Evolutionary conservation across 2,888 invertebrate species (phyloP).

Genomic region (Podabrus alpinus): DNA sequence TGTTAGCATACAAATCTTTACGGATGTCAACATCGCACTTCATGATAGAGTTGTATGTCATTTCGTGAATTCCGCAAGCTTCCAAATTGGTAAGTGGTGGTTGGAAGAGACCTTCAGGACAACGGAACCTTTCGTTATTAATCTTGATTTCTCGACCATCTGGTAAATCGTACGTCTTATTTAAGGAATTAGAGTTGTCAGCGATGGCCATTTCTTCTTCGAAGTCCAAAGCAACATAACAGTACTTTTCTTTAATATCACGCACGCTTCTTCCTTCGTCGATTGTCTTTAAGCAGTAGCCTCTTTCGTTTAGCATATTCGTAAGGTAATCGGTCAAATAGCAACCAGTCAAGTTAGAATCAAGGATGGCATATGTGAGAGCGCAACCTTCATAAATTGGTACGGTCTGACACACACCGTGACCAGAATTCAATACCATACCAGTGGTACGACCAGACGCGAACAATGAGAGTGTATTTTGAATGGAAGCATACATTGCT

Average conservation of each 20-base stretch:
- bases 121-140: constrained; percentile 92
- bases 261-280: constrained; percentile 93
- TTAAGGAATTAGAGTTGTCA: constrained; percentile 86
- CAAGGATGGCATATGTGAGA: constrained; percentile 88
- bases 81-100: constrained; percentile 90
- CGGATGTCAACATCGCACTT: constrained; percentile 95
- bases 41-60: constrained; percentile 95
- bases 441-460: constrained; percentile 96
- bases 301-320: constrained; percentile 91
- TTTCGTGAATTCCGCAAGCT: constrained; percentile 86
- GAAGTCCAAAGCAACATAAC: constrained; percentile 89
- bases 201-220: constrained; percentile 95
- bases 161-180: constrained; percentile 94
- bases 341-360: constrained; percentile 90
- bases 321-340: constrained; percentile 92
- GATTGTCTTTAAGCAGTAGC: constrained; percentile 89
- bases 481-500: constrained; percentile 94
- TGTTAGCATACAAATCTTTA: constrained; percentile 95
- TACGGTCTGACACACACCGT: constrained; percentile 94
- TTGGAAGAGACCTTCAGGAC: constrained; percentile 94
- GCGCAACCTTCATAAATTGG: constrained; percentile 96
- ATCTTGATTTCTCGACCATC: constrained; percentile 92
- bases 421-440: constrained; percentile 93
- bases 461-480: constrained; percentile 90
- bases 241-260: constrained; percentile 92